Evolutionary conservation across 2,888 invertebrate species (phyloP).

Genomic region (Xylocampa areola): DNA sequence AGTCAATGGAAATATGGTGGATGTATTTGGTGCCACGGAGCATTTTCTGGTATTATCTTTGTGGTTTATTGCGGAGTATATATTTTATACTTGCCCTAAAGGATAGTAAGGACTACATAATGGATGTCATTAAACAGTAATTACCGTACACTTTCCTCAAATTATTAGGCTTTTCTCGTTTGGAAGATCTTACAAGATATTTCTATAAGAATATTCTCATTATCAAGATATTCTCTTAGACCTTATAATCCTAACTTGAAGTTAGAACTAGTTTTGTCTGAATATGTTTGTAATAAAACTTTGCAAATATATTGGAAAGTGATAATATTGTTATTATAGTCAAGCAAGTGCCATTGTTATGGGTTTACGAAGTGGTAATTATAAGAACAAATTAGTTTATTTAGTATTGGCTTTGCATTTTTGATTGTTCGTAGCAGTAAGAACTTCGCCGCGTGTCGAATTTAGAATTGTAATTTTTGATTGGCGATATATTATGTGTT

Average conservation of each 20-base stretch:
- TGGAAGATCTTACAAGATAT: constrained; percentile 4
- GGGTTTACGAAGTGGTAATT: constrained; percentile 53
- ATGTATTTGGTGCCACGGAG: constrained; percentile 12
- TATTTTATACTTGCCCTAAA: constrained; percentile 12
- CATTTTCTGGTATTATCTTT: constrained; percentile 17
- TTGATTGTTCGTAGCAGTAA: constrained; percentile 24
- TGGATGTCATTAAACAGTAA: constrained; percentile 1
- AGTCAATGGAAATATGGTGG: constrained; percentile 12
- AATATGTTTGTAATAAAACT: constrained; percentile 48
- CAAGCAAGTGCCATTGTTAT: constrained; percentile 76
- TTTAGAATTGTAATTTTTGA: constrained; percentile 28
- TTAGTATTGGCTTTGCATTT: constrained; percentile 36
- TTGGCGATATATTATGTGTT: constrained; percentile 29
- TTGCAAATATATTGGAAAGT: constrained; percentile 64
- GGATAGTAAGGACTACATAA: background rate
- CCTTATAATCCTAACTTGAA: constrained; percentile 31
- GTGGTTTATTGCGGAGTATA: constrained; percentile 1
- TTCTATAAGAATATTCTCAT: constrained; percentile 14
- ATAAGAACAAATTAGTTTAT: constrained; percentile 47
- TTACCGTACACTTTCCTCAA: background rate
- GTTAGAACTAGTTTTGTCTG: constrained; percentile 35
- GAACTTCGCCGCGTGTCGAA: constrained; percentile 35
- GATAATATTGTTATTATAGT: constrained; percentile 71
- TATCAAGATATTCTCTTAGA: too few species aligned
- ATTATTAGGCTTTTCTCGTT: constrained; percentile 9